phyloP scores from a whole-genome alignment of 2,797 vertebrate genomes.

The Crax fasciolata region DNA sequence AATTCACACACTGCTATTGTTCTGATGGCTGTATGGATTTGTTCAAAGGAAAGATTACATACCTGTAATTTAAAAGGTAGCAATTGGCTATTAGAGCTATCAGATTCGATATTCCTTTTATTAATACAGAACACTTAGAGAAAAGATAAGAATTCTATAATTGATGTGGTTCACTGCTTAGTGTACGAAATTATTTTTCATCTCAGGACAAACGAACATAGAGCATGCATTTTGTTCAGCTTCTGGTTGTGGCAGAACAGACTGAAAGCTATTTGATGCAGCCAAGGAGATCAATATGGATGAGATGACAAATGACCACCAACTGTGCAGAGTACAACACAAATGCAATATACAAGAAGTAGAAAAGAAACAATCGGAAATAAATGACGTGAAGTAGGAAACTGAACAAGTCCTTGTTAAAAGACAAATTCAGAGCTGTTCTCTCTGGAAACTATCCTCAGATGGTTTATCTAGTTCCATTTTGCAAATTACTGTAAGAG shows the following conservation, averaged over 20 bases:
- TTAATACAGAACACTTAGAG: conserved; percentile 32
- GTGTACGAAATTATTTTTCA: conserved; percentile 14
- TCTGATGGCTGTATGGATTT: conserved; percentile 24
- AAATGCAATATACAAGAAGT: background rate
- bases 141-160: conserved; percentile 40
- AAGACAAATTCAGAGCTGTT: background rate
- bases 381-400: conserved; percentile 12
- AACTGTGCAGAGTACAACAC: conserved; percentile 4
- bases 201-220: background rate
- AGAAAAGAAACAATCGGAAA: conserved; percentile 32
- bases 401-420: background rate
- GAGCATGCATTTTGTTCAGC: background rate
- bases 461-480: background rate
- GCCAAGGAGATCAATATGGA: conserved; percentile 30
- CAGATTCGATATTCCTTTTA: conserved; percentile 45
- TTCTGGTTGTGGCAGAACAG: background rate
- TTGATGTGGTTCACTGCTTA: background rate
- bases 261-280: conserved; percentile 22
- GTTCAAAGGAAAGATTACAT: conserved; percentile 52
- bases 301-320: conserved; percentile 49
- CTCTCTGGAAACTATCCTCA: background rate
- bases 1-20: conserved; percentile 46
- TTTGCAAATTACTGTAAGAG: background rate
- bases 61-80: conserved; percentile 53
- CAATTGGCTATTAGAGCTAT: conserved; percentile 33